A percentile compares a stretch with the other conserved stretches of the same genome.
Conservation (phyloP, 2,888 invertebrate genomes). For the Archips xylosteana region DNA sequence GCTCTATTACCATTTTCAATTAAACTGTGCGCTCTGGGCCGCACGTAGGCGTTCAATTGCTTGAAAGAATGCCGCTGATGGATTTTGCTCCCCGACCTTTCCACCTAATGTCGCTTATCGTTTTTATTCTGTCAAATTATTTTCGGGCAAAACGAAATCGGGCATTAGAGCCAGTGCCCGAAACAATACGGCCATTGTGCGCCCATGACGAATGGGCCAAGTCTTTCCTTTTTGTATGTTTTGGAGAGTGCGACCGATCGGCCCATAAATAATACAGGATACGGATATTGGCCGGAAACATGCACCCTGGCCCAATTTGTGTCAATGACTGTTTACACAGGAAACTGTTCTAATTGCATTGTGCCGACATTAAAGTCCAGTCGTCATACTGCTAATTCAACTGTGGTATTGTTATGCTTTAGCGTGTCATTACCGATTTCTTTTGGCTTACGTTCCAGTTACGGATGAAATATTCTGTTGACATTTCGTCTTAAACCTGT, state of each 20-base stretch:
- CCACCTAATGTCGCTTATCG: constrained; percentile 46
- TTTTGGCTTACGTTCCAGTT: constrained; percentile 7
- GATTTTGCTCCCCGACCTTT: constrained; percentile 56
- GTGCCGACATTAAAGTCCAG: constrained; percentile 21
- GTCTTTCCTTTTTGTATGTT: constrained; percentile 78
- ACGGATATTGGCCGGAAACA: constrained; percentile 78
- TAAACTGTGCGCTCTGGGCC: constrained; percentile 26
- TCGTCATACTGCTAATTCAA: constrained; percentile 8
- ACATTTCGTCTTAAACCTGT: constrained; percentile 3
- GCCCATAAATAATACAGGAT: constrained; percentile 73
- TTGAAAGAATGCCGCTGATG: constrained; percentile 47
- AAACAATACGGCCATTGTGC: constrained; percentile 79
- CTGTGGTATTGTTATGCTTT: constrained; percentile 6
- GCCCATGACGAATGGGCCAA: constrained; percentile 75
- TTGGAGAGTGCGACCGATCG: constrained; percentile 76
- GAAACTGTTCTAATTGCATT: constrained; percentile 60
- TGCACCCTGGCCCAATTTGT: constrained; percentile 72
- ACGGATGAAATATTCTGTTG: constrained; percentile 7
- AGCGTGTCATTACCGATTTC: constrained; percentile 4
- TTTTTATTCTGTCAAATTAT: constrained; percentile 63
- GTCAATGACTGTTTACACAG: constrained; percentile 70
- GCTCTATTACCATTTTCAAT: constrained; percentile 38
- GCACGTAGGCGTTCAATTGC: constrained; percentile 39
- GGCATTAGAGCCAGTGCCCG: constrained; percentile 66
- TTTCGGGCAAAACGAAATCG: constrained; percentile 69